Percentiles rank a stretch among this genome's conserved stretches.
Evolutionary conservation across 2,888 invertebrate genomes (phyloP).

Genomic region (Nemapogon koenigi): DNA sequence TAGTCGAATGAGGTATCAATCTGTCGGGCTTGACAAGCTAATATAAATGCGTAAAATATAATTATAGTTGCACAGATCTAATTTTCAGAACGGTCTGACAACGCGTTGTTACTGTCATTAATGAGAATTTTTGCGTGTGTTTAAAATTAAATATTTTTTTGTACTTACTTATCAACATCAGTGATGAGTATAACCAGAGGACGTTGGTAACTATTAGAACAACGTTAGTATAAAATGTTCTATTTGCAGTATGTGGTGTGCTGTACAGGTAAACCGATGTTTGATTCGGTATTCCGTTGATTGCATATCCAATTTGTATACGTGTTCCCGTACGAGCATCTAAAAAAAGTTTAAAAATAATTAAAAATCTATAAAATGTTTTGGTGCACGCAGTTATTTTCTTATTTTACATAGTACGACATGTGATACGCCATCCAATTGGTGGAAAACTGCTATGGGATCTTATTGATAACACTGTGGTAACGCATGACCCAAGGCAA

Average conservation of each 20-base stretch:
- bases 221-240: constrained; percentile 37
- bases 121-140: neutral
- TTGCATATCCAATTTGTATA: constrained; percentile 35
- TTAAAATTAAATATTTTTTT: neutral
- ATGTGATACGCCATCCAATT: neutral
- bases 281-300: constrained; percentile 32
- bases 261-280: constrained; percentile 33
- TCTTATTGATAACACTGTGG: neutral
- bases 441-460: neutral
- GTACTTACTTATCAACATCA: constrained; percentile 36
- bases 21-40: no score
- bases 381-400: no score
- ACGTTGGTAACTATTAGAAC: constrained; percentile 27
- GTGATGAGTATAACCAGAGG: constrained; percentile 34
- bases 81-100: no score
- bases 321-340: constrained; percentile 34
- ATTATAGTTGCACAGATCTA: no score
- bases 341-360: constrained; percentile 22
- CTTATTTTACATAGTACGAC: neutral
- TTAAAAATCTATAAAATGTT: no score
- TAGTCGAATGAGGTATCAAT: no score
- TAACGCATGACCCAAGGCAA: neutral
- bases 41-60: no score
- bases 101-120: neutral
- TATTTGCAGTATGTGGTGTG: constrained; percentile 30